Conservation (phyloP, 2,113 vertebrate genomes). For the Serilophus lunatus region DNA sequence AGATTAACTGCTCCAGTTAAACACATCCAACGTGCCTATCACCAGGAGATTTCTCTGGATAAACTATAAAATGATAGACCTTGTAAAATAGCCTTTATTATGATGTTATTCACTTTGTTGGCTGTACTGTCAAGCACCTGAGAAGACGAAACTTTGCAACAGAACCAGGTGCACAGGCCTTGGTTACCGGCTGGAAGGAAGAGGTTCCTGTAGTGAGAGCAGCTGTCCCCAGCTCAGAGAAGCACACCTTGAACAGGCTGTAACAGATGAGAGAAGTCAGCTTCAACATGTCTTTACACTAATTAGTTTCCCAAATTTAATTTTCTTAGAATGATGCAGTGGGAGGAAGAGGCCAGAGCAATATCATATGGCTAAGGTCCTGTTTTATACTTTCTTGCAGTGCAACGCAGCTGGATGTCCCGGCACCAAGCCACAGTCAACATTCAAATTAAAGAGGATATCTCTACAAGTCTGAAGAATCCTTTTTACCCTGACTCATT, state of each 20-base stretch:
- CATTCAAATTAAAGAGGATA: not conserved
- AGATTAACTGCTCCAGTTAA: not conserved
- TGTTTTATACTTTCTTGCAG: not conserved
- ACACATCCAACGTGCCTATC: not conserved
- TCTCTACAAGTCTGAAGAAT: not conserved
- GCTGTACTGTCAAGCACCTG: not conserved
- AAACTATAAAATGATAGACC: not conserved
- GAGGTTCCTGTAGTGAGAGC: not conserved
- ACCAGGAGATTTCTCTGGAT: not conserved
- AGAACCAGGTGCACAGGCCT: not conserved
- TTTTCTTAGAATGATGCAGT: not conserved
- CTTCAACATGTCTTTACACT: not conserved
- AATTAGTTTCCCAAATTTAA: not conserved
- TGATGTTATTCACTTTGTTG: not conserved
- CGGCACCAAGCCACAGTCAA: not conserved
- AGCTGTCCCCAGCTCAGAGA: not conserved
- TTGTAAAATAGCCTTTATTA: not conserved
- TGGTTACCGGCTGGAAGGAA: not conserved
- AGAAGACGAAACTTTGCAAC: not conserved
- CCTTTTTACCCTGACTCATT: not conserved
- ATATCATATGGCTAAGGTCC: not conserved
- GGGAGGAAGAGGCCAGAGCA: not conserved
- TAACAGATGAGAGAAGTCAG: not conserved
- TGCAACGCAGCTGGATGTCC: not conserved
- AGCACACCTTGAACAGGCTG: not conserved